Base-by-base conservation (phyloP, 1,140 invertebrate species). In the Bombyx mandarina region DNA sequence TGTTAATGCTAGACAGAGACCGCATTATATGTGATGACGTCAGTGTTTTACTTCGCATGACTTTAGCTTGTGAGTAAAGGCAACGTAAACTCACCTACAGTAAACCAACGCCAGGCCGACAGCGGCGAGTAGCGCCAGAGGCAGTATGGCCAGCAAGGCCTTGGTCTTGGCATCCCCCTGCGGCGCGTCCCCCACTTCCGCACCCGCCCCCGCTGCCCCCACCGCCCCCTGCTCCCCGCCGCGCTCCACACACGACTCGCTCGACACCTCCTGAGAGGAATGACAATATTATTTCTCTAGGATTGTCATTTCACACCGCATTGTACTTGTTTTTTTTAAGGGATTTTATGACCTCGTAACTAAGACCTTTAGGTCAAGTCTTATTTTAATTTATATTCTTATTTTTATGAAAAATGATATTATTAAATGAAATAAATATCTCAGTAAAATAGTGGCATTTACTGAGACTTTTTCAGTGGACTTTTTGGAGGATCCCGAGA, bases 261-360 rank as follows among this genome's bases (percentile, higher is more conserved):
- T 82, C 0, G 79, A 85, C 26, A 85, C 70, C 64, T 77, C 74
- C 82, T 85, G 63, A 3, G 7, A 6, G 49, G 6, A 42, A 52
- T 42, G 12, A 42, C 51, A 52, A 10, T 7, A 6, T 6, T 26
- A n/a, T 18, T 51, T 18, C 7, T 57, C 26, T 35, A 5, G 26
- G 26, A 35, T 18, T 18, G 10, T 8, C 45, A 45, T 8, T 45
- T 45, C 10, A 45, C 7, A 45, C 45, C 45, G 45, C 45, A 8
- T 45, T 45, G 7, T 45, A 47, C 45, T 10, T 3, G 3, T 10
- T 6, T 10, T 10, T 5, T 2, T 6, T 12, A 47, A 2, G n/a
- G 3, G n/a, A 18, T 18, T 18, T 18, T 18, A 18, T 47, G 8
- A 47, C n/a, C 26, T 5, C 0, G 26, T 35, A 18, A 18, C 12